Evolutionary conservation across 1,140 invertebrate species (phyloP).

Genomic region (Macrobrachium nipponense): DNA sequence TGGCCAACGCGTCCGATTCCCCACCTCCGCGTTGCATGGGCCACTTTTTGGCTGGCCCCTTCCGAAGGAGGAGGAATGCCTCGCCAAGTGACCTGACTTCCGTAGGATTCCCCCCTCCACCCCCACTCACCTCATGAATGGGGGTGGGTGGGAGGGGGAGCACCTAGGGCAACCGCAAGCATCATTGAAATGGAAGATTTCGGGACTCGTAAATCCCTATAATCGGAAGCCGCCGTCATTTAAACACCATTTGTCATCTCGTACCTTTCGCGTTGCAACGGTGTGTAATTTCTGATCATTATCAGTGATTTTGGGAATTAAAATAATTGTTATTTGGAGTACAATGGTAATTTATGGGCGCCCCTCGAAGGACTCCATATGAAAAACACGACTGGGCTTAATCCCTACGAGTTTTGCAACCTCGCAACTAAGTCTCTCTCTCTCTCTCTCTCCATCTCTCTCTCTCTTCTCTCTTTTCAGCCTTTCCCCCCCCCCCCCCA

Average conservation of each 20-base stretch:
- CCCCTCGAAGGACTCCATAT: conserved; percentile 13
- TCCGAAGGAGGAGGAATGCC: no score
- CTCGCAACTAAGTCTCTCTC: conserved; percentile 2
- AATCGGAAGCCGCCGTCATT: background rate
- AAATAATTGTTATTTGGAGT: conserved; percentile 37
- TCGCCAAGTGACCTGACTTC: no score
- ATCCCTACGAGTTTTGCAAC: background rate
- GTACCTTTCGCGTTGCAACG: conserved; percentile 19
- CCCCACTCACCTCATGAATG: no score
- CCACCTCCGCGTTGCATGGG: no score
- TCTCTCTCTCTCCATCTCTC: conserved; percentile 28
- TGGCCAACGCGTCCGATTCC: no score
- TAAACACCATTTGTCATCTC: conserved; percentile 41
- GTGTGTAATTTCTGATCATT: conserved; percentile 35
- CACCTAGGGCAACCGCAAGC: no score
- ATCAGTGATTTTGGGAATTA: conserved; percentile 41
- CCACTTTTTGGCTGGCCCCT: no score
- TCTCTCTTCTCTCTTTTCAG: background rate
- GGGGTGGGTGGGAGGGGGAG: no score
- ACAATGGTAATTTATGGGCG: conserved; percentile 30
- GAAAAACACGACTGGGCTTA: conserved; percentile 11
- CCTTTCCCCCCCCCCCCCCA: background rate
- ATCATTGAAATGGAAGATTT: no score
- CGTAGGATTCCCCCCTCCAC: no score
- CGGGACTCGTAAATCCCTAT: background rate